Evolutionary conservation across 1,140 invertebrate genomes (phyloP).

Genomic region (Drosophila chauvacae): DNA sequence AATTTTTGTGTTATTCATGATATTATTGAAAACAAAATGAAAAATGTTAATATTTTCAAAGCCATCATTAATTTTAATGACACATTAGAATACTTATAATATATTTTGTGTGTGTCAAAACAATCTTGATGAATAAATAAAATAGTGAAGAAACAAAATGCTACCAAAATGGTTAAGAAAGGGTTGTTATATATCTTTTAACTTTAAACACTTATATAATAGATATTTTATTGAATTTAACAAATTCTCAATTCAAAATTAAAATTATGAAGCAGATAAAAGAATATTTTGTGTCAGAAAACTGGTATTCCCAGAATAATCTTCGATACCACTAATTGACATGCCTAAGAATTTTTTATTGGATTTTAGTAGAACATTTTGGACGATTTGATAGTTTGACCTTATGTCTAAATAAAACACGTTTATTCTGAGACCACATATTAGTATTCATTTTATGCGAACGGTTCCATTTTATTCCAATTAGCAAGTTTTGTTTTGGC

Average conservation of each 20-base stretch:
- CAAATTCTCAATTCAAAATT: no score
- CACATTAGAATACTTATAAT: conserved; percentile 8
- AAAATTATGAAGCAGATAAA: background rate
- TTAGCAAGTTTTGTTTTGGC: conserved; percentile 30
- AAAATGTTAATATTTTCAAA: conserved; percentile 21
- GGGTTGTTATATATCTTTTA: background rate
- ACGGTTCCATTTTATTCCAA: conserved; percentile 29
- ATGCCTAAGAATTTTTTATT: conserved; percentile 23
- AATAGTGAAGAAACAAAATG: background rate
- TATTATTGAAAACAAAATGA: conserved; percentile 1
- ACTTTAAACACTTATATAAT: background rate
- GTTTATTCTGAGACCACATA: conserved; percentile 19
- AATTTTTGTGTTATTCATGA: conserved; percentile 36
- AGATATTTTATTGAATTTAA: no score
- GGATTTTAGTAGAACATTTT: conserved; percentile 30
- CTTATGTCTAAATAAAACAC: conserved; percentile 36
- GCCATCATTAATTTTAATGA: conserved; percentile 21
- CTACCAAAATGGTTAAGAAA: background rate
- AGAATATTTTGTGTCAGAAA: background rate
- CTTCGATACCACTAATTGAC: conserved; percentile 6
- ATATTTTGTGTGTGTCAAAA: conserved; percentile 26
- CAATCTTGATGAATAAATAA: conserved; percentile 13
- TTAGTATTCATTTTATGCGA: conserved; percentile 42
- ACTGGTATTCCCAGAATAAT: conserved; percentile 7
- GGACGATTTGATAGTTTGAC: conserved; percentile 35